phyloP scores from a whole-genome alignment of 35 echinoderm and acorn worm species.

The Nesometra sesokonis region DNA sequence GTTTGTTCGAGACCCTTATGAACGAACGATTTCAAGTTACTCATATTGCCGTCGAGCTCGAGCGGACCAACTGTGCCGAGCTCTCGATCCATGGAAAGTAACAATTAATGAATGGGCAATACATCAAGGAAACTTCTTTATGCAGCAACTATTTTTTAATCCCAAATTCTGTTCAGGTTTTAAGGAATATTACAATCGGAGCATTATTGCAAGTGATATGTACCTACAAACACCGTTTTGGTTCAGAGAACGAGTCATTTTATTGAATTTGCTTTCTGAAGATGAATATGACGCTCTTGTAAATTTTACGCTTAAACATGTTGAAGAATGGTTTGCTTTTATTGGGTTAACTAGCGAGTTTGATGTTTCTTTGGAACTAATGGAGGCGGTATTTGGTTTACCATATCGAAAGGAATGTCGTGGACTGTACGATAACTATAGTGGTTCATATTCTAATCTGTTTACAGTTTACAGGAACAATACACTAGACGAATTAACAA shows the following conservation, averaged over 20 bases:
- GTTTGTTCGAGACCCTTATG: slow-evolving; percentile 78
- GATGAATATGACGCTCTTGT: slow-evolving; percentile 25
- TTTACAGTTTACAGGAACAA: not conserved
- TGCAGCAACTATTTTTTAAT: slow-evolving; percentile 64
- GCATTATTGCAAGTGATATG: slow-evolving; percentile 17
- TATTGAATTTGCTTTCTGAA: slow-evolving; percentile 31
- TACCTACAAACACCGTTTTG: slow-evolving; percentile 36
- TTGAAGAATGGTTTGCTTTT: slow-evolving; percentile 81
- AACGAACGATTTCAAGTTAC: slow-evolving; percentile 72
- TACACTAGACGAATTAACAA: not conserved
- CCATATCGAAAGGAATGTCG: slow-evolving; percentile 52
- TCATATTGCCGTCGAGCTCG: slow-evolving; percentile 63
- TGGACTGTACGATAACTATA: slow-evolving; percentile 42
- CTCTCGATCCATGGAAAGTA: slow-evolving; percentile 51
- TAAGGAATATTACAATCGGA: slow-evolving; percentile 26
- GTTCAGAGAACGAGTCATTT: slow-evolving; percentile 60
- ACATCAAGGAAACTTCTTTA: slow-evolving; percentile 89
- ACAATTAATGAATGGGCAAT: slow-evolving; percentile 62
- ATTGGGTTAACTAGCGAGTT: slow-evolving; percentile 74
- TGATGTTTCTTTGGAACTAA: slow-evolving; percentile 61
- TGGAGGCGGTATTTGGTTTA: slow-evolving; percentile 46
- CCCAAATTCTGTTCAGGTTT: slow-evolving; percentile 56
- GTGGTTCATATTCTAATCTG: slow-evolving; percentile 8
- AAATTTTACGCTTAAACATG: slow-evolving; percentile 34
- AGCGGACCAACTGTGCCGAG: slow-evolving; percentile 69